These are phyloP conservation scores for Zaprionus gabonicus DNA, from an alignment of 1,140 invertebrate genomes.

Conservation along the genomic window DNA sequence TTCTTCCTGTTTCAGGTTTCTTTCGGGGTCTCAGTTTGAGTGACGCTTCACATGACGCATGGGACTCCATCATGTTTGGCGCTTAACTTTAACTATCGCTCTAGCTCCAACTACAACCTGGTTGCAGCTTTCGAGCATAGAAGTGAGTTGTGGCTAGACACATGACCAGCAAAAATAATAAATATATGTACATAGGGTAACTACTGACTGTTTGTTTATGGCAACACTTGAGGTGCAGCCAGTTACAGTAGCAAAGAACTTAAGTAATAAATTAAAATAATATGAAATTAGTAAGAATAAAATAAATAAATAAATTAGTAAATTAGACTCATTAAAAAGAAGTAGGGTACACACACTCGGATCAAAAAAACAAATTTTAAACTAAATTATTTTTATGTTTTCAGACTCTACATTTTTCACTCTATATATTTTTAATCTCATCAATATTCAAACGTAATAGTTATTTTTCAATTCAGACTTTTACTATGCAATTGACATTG, in stretches of 20 bases:
- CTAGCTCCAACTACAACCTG: slow-evolving; percentile 2
- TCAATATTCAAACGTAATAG: too few relatives aligned
- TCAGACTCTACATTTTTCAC: too few relatives aligned
- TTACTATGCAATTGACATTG: not conserved
- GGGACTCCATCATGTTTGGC: slow-evolving; percentile 41
- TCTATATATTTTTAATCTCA: too few relatives aligned
- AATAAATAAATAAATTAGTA: too few relatives aligned
- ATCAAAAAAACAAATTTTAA: too few relatives aligned
- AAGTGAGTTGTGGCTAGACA: slow-evolving; percentile 6
- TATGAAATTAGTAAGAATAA: too few relatives aligned
- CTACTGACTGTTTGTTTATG: slow-evolving; percentile 28
- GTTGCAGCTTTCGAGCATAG: not conserved
- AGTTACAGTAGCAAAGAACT: slow-evolving; percentile 17
- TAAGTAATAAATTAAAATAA: slow-evolving; percentile 13
- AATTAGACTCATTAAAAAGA: too few relatives aligned
- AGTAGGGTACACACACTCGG: too few relatives aligned
- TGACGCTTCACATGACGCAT: slow-evolving; percentile 62
- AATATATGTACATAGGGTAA: slow-evolving; percentile 5
- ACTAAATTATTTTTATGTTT: too few relatives aligned
- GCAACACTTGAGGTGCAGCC: slow-evolving; percentile 16
- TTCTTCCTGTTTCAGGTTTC: slow-evolving; percentile 65
- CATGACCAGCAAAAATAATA: slow-evolving; percentile 21
- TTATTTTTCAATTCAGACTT: not conserved
- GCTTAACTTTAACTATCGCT: slow-evolving; percentile 36
- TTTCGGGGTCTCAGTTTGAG: slow-evolving; percentile 41